Evolutionary conservation across 2,888 invertebrate species (phyloP).

Genomic region (Limulus polyphemus): DNA sequence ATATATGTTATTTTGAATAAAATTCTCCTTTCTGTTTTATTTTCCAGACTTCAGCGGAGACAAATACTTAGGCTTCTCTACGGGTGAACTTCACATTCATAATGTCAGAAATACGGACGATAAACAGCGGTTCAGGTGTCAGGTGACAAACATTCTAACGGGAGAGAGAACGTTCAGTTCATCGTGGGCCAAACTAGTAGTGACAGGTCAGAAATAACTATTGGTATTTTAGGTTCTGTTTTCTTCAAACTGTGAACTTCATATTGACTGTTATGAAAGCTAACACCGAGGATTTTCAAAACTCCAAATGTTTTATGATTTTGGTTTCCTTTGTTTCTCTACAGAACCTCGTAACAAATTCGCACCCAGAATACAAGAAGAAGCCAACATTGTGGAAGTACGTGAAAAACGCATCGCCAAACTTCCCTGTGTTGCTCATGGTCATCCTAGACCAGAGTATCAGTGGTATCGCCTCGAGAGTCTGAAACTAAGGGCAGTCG

Average conservation of each 20-base stretch:
- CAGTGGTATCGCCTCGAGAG: slow-evolving; percentile 16
- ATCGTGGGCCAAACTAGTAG: slow-evolving; percentile 21
- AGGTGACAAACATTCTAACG: slow-evolving; percentile 22
- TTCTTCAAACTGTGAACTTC: too few species aligned
- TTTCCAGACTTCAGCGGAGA: slow-evolving; percentile 16
- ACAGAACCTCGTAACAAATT: background rate
- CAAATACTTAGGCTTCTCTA: slow-evolving; percentile 16
- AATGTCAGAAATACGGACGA: slow-evolving; percentile 18
- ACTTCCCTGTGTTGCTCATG: slow-evolving; percentile 18
- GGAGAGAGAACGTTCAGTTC: slow-evolving; percentile 20
- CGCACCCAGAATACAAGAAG: slow-evolving; percentile 10
- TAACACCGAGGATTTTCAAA: too few species aligned
- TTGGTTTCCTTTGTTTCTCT: background rate
- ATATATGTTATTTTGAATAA: too few species aligned
- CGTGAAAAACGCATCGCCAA: slow-evolving; percentile 18
- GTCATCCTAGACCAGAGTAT: slow-evolving; percentile 14
- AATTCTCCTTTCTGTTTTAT: too few species aligned
- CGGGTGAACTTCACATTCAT: slow-evolving; percentile 23
- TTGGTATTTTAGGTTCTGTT: too few species aligned
- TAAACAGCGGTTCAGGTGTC: slow-evolving; percentile 22
- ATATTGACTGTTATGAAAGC: too few species aligned
- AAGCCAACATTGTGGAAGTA: slow-evolving; percentile 17
- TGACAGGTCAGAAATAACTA: slow-evolving; percentile 14
- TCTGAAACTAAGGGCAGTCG: slow-evolving; percentile 12
- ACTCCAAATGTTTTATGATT: too few species aligned